Evolutionary conservation across 2,797 vertebrate genomes (phyloP).

Genomic region (Salarias fasciatus): DNA sequence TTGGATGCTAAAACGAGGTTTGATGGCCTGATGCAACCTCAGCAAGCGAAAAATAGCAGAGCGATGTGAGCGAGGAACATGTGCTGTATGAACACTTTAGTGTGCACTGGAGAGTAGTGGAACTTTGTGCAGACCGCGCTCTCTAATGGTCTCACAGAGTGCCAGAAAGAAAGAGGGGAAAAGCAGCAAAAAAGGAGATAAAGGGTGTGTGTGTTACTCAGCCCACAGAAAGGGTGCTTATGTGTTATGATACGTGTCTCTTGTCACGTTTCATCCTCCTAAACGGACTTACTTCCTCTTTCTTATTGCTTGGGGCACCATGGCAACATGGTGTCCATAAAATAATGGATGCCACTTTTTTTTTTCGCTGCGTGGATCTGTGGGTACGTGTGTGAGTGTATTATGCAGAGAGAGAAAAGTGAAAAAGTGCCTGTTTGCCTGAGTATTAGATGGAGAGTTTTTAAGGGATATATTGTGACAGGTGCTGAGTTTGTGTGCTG

Average conservation of each 20-base stretch:
- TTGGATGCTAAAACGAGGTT: not conserved
- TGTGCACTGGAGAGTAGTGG: constrained; percentile 2
- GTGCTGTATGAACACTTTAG: constrained; percentile 9
- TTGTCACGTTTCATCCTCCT: constrained; percentile 34
- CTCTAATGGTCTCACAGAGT: too few species aligned
- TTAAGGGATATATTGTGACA: constrained; percentile 10
- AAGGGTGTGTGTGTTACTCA: not conserved
- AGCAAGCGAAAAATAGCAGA: not conserved
- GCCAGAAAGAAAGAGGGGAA: not conserved
- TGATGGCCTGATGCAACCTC: constrained; percentile 1
- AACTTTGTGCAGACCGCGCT: not conserved
- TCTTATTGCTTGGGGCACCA: constrained; percentile 35
- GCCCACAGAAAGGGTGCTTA: not conserved
- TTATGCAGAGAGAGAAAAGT: not conserved
- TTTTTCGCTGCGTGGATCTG: constrained; percentile 21
- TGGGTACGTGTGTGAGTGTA: not conserved
- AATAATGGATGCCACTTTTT: constrained; percentile 50
- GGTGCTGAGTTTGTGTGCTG: not conserved
- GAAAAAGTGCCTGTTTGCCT: not conserved
- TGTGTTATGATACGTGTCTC: constrained; percentile 10
- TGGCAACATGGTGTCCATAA: constrained; percentile 46
- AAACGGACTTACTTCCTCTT: constrained; percentile 29
- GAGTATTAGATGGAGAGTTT: constrained; percentile 22
- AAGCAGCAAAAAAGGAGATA: constrained; percentile 1
- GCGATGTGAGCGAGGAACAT: not conserved